A percentile compares a stretch with the other conserved stretches of the same genome.
These are phyloP conservation scores for Amniataba percoides DNA, from an alignment of 2,797 vertebrate species.

Conservation along the genomic window DNA sequence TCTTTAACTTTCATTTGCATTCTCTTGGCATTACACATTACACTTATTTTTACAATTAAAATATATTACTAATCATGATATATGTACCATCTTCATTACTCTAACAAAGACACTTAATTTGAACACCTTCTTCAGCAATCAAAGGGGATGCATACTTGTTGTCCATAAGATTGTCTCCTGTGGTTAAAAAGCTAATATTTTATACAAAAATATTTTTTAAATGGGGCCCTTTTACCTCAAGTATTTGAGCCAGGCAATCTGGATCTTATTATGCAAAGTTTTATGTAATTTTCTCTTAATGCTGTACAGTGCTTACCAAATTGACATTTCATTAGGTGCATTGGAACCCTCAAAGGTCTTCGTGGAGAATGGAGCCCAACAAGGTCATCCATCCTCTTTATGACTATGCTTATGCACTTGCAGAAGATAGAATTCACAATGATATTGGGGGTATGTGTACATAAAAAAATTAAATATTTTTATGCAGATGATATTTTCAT, in stretches of 20 bases:
- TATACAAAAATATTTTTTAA: no score
- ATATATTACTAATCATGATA: no score
- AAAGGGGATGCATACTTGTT: not conserved
- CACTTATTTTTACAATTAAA: no score
- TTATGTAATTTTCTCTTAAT: not conserved
- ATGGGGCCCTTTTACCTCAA: no score
- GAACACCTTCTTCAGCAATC: not conserved
- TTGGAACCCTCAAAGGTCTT: not conserved
- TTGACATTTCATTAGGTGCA: not conserved
- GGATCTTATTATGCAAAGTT: not conserved
- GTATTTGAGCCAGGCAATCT: not conserved
- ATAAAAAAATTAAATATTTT: not conserved
- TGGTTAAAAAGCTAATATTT: not conserved
- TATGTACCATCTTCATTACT: not conserved
- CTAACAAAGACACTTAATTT: not conserved
- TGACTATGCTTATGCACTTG: not conserved
- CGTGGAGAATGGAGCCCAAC: not conserved
- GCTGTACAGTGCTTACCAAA: not conserved
- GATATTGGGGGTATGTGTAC: no score
- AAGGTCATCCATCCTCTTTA: not conserved
- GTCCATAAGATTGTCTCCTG: no score
- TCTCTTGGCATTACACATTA: not conserved
- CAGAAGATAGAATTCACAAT: not conserved
- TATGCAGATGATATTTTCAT: not conserved
- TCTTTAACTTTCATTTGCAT: not conserved